These are phyloP conservation scores for Diadema setosum DNA, from an alignment of 35 echinoderm and acorn worm genomes.

Conservation along the genomic window DNA sequence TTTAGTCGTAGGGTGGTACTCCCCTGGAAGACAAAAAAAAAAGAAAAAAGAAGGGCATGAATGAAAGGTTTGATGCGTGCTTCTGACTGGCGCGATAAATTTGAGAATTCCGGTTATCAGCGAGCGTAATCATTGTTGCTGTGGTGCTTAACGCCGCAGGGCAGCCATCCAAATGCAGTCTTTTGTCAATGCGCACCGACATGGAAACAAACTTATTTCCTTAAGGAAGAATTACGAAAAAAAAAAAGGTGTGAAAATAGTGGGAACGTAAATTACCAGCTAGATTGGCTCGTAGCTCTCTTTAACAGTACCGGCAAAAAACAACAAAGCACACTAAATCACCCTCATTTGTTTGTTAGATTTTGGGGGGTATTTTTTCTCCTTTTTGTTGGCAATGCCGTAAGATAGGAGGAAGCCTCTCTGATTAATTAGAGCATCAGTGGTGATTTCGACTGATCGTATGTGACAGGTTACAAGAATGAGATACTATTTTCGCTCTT, in stretches of 20 bases:
- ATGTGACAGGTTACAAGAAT: background rate
- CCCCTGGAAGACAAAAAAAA: too few species aligned
- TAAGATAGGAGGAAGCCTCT: background rate
- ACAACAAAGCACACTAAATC: background rate
- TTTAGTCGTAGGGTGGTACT: background rate
- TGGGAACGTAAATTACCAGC: constrained; percentile 3
- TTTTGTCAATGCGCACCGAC: constrained; percentile 4
- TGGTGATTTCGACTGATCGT: background rate
- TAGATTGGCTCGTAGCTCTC: background rate
- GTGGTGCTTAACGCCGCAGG: background rate
- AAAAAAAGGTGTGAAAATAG: constrained; percentile 21
- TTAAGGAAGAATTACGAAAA: too few species aligned
- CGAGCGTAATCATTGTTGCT: background rate
- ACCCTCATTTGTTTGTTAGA: too few species aligned
- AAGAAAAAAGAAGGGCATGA: too few species aligned
- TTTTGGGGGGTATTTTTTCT: background rate
- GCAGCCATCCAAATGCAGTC: background rate
- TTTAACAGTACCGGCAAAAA: background rate
- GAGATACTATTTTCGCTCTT: too few species aligned
- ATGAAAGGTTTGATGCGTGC: background rate
- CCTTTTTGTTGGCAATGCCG: background rate
- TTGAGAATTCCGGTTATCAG: background rate
- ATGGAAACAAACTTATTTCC: constrained; percentile 6
- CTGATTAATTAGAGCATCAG: background rate
- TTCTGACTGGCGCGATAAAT: background rate